Percentiles rank a stretch among this genome's conserved stretches.
Evolutionary conservation across 2,797 vertebrate species (phyloP).

Genomic region (Hoplostethus mediterraneus): DNA sequence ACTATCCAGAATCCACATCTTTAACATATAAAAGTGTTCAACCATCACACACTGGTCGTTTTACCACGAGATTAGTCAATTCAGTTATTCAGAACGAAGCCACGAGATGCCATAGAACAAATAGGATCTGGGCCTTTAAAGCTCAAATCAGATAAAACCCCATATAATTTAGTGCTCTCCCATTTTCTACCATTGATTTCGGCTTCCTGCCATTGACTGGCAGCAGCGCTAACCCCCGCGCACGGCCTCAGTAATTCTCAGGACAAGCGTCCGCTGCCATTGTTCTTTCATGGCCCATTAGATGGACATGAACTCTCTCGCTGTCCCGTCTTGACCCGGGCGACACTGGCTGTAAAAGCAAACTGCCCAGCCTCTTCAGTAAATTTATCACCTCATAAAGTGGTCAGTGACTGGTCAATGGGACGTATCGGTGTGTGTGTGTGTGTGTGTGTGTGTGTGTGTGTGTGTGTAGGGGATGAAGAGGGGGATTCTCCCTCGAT

Average conservation of each 20-base stretch:
- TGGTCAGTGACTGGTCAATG: conserved; percentile 75
- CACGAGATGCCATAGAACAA: background rate
- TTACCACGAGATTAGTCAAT: background rate
- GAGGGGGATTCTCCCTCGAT: conserved; percentile 17
- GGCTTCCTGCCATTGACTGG: conserved; percentile 18
- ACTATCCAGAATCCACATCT: too few species aligned
- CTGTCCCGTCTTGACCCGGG: conserved; percentile 82
- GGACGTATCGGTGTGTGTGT: conserved; percentile 60
- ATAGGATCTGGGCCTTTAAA: conserved; percentile 7
- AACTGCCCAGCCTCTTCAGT: conserved; percentile 82
- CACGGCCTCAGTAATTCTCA: conserved; percentile 31
- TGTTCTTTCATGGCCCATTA: conserved; percentile 85
- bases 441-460: conserved; percentile 36
- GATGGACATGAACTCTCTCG: conserved; percentile 86
- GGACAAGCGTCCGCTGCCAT: conserved; percentile 69
- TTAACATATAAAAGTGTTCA: too few species aligned
- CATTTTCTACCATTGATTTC: conserved; percentile 34
- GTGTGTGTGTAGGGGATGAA: conserved; percentile 14
- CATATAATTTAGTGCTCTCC: conserved; percentile 12
- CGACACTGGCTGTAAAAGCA: conserved; percentile 81
- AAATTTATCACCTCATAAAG: conserved; percentile 88
- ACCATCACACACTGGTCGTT: conserved; percentile 2
- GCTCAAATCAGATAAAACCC: background rate
- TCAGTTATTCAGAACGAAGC: background rate
- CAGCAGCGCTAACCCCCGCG: conserved; percentile 11